Conservation (phyloP, 2,797 vertebrate genomes). For the Sebastes matsubarae region DNA sequence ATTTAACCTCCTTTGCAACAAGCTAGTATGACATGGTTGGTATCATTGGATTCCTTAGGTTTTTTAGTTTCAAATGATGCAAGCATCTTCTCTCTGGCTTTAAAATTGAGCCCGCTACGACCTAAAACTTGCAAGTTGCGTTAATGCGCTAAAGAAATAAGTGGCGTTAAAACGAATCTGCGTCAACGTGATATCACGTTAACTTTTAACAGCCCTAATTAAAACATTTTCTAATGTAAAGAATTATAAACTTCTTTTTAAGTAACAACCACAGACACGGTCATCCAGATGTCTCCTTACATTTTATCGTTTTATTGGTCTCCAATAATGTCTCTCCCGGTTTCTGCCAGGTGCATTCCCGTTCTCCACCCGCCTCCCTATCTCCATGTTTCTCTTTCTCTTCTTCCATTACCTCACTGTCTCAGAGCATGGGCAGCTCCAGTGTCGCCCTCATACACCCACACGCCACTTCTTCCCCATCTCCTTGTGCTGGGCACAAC, state of each 20-base stretch:
- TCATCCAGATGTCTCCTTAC: background rate
- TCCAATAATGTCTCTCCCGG: background rate
- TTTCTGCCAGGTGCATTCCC: slow-evolving; percentile 41
- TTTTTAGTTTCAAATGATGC: too few species aligned
- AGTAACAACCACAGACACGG: background rate
- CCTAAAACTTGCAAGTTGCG: too few species aligned
- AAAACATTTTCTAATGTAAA: background rate
- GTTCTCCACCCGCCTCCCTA: background rate
- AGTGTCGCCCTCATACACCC: slow-evolving; percentile 28
- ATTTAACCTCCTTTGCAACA: accelerated
- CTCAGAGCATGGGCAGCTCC: slow-evolving; percentile 50
- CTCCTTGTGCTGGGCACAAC: slow-evolving; percentile 44
- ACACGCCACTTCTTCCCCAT: slow-evolving; percentile 10
- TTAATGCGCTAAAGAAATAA: too few species aligned
- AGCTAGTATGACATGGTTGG: too few species aligned
- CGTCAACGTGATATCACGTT: too few species aligned
- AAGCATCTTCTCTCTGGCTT: too few species aligned
- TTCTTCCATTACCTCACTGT: slow-evolving; percentile 68
- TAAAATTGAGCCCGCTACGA: too few species aligned
- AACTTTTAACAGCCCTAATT: background rate
- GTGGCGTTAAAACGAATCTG: too few species aligned
- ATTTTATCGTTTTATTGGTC: slow-evolving; percentile 10
- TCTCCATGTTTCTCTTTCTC: slow-evolving; percentile 25
- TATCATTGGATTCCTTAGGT: accelerated
- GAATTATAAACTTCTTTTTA: background rate